phyloP scores from a whole-genome alignment of 2,113 vertebrate genomes.

The Nannospalax galili region DNA sequence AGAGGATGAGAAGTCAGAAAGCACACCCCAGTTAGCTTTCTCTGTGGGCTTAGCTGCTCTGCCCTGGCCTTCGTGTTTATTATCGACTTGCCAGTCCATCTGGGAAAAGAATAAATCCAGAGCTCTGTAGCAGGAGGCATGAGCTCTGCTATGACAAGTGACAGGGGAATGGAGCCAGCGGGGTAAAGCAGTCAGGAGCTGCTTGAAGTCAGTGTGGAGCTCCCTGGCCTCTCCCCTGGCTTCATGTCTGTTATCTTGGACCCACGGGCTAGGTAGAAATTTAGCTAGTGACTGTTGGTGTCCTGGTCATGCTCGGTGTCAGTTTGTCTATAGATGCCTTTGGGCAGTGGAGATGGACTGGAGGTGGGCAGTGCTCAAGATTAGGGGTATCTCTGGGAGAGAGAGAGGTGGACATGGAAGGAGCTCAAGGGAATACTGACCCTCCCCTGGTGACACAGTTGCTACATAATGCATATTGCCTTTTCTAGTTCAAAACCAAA shows the following conservation, averaged over 20 bases:
- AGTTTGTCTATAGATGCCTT: neutral
- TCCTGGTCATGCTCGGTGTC: neutral
- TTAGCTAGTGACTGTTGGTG: neutral
- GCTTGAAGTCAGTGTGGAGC: neutral
- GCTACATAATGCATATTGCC: neutral
- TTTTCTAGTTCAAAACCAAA: neutral
- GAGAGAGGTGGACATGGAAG: accelerated
- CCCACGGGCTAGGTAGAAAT: neutral
- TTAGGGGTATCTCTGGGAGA: neutral
- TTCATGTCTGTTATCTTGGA: neutral
- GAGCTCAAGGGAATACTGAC: neutral
- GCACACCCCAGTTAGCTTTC: neutral
- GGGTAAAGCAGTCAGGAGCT: neutral
- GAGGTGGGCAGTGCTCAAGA: neutral
- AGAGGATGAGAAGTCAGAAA: neutral
- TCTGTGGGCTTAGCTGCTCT: neutral
- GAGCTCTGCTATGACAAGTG: neutral
- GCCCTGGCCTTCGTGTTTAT: neutral
- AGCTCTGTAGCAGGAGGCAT: neutral
- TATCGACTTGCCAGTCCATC: neutral
- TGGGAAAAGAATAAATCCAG: neutral
- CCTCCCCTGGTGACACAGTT: accelerated
- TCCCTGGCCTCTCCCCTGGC: too few relatives aligned
- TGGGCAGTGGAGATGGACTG: neutral
- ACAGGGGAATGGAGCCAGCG: neutral